phyloP scores from a whole-genome alignment of 2,797 vertebrate species.

The Smutsia temminckii region DNA sequence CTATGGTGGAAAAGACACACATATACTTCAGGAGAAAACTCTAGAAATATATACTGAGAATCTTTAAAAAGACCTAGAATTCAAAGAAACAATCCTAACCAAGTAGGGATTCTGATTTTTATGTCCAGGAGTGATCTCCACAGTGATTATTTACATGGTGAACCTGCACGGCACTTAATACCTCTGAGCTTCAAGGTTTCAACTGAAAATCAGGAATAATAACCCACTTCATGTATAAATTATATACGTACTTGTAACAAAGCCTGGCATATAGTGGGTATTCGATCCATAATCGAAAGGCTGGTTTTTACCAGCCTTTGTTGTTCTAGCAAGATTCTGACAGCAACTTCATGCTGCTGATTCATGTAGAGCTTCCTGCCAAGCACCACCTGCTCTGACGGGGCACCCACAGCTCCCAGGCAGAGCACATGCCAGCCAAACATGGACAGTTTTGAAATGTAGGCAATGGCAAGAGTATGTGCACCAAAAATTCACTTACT shows the following conservation, averaged over 20 bases:
- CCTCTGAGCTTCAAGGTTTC: not conserved
- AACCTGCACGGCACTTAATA: not conserved
- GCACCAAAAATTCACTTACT: not conserved
- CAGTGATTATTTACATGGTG: not conserved
- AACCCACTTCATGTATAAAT: not conserved
- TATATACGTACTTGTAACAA: rapidly evolving
- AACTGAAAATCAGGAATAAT: not conserved
- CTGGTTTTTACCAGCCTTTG: not conserved
- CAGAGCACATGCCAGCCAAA: not conserved
- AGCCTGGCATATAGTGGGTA: not conserved
- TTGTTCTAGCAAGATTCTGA: not conserved
- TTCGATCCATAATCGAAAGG: not conserved
- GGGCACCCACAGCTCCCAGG: rapidly evolving
- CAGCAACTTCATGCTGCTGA: rapidly evolving
- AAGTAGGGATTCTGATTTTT: not conserved
- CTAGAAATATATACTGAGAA: not conserved
- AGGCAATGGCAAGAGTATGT: not conserved
- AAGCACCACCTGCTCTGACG: not conserved
- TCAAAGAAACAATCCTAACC: not conserved
- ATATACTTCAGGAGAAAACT: not conserved
- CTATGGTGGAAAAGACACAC: not conserved
- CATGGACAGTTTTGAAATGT: not conserved
- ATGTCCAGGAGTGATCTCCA: too few species aligned
- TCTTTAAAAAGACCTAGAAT: not conserved
- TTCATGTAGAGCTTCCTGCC: rapidly evolving